Conservation (phyloP, 2,113 vertebrate species). For the Platycercus adscitus region DNA sequence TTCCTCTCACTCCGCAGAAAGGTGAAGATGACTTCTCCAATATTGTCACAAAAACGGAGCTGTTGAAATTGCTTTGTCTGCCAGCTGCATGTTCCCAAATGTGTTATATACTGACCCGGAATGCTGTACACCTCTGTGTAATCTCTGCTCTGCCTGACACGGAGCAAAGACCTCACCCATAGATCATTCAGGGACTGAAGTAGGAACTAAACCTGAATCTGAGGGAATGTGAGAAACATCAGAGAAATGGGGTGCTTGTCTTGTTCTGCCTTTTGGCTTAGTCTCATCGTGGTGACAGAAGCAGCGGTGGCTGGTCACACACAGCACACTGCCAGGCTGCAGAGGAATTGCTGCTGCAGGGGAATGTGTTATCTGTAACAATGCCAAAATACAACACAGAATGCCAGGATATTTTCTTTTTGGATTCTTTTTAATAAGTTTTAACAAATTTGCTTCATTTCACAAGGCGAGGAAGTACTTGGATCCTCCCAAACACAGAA, state of each 20-base stretch:
- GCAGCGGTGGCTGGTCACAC: background rate
- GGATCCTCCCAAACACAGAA: background rate
- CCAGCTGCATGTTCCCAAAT: background rate
- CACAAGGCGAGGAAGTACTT: background rate
- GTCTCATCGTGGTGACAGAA: rapidly evolving
- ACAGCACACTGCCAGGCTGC: background rate
- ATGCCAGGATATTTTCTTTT: background rate
- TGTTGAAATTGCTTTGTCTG: background rate
- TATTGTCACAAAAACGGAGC: background rate
- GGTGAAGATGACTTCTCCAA: background rate
- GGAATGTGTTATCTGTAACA: background rate
- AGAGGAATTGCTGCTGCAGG: background rate
- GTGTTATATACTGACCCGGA: rapidly evolving
- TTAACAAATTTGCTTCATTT: background rate
- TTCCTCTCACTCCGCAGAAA: background rate
- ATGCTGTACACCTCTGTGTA: rapidly evolving
- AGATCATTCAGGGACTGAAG: background rate
- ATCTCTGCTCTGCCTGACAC: background rate
- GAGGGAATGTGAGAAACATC: background rate
- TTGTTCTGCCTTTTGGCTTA: background rate
- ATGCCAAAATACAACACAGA: rapidly evolving
- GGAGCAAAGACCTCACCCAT: background rate
- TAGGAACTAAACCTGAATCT: background rate
- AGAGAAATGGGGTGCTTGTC: background rate
- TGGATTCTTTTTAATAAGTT: background rate